A percentile compares a stretch with the other conserved stretches of the same genome.
phyloP scores from a whole-genome alignment of 2,888 invertebrate genomes.

The Andrena marginata region DNA sequence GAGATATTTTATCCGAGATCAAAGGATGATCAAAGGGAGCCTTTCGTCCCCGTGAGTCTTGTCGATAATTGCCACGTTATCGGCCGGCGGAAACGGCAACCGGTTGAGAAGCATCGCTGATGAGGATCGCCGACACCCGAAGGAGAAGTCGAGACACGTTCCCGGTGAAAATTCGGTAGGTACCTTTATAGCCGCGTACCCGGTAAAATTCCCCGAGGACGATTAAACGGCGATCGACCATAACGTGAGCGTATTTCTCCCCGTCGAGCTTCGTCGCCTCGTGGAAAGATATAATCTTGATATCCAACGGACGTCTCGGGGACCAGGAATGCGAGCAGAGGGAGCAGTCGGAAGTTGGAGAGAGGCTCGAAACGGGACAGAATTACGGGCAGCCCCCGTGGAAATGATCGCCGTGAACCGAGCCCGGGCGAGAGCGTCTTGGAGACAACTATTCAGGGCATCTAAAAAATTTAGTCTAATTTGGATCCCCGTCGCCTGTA shows the following conservation, averaged over 20 bases:
- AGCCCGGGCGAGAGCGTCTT: background rate
- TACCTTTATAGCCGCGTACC: background rate
- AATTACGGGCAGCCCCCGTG: background rate
- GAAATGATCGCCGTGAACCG: background rate
- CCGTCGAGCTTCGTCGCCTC: constrained; percentile 14
- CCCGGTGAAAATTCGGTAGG: background rate
- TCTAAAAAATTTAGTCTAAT: constrained; percentile 63
- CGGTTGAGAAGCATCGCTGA: background rate
- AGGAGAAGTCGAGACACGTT: background rate
- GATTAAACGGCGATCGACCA: constrained; percentile 54
- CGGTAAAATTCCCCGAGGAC: constrained; percentile 25
- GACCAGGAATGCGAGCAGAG: background rate
- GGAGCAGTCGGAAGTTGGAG: background rate
- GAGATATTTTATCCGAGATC: constrained; percentile 8
- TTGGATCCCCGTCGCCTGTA: constrained; percentile 18
- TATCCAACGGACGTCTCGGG: constrained; percentile 8
- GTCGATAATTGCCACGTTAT: constrained; percentile 10
- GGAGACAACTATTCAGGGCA: constrained; percentile 17
- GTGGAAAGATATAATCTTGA: constrained; percentile 36
- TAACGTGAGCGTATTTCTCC: constrained; percentile 34
- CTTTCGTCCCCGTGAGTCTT: background rate
- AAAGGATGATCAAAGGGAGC: constrained; percentile 17
- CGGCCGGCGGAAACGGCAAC: background rate
- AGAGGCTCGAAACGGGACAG: background rate
- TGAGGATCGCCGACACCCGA: background rate